Percentiles rank a stretch among this genome's conserved stretches.
Conservation (phyloP, 2,113 vertebrate species). For the Lagenorhynchus albirostris region DNA sequence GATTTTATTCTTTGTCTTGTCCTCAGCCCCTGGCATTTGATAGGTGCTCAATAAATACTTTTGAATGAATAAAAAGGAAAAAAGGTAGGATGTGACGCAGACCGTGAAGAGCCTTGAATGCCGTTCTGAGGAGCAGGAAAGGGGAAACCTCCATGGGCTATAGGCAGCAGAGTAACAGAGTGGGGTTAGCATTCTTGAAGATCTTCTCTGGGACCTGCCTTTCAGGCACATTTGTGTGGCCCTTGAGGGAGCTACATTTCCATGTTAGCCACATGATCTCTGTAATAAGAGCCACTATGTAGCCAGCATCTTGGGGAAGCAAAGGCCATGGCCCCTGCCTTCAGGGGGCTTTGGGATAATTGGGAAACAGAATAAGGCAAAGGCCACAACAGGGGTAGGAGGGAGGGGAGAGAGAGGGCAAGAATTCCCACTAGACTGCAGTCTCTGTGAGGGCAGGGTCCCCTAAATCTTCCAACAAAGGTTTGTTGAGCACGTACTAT, state of each 20-base stretch:
- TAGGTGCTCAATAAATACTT: not conserved
- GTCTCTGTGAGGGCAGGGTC: not conserved
- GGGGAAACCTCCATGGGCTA: accelerated
- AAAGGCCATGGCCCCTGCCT: not conserved
- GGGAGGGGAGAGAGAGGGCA: too few relatives aligned
- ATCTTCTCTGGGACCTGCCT: not conserved
- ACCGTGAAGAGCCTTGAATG: not conserved
- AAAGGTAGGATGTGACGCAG: not conserved
- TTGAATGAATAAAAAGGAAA: not conserved
- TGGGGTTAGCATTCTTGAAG: too few relatives aligned
- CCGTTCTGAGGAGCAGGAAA: not conserved
- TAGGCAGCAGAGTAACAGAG: not conserved
- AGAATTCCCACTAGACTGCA: not conserved
- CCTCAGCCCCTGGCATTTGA: not conserved
- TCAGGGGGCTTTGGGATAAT: not conserved
- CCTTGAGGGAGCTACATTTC: not conserved
- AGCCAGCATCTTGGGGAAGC: not conserved
- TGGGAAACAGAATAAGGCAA: not conserved
- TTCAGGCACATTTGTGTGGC: not conserved
- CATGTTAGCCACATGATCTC: not conserved
- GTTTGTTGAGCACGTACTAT: not conserved
- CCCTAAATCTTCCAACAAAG: not conserved
- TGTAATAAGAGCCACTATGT: not conserved
- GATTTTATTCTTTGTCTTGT: not conserved
- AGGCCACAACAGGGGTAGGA: too few relatives aligned